phyloP scores from a whole-genome alignment of 2,113 vertebrate species.

The Sorex fumeus region DNA sequence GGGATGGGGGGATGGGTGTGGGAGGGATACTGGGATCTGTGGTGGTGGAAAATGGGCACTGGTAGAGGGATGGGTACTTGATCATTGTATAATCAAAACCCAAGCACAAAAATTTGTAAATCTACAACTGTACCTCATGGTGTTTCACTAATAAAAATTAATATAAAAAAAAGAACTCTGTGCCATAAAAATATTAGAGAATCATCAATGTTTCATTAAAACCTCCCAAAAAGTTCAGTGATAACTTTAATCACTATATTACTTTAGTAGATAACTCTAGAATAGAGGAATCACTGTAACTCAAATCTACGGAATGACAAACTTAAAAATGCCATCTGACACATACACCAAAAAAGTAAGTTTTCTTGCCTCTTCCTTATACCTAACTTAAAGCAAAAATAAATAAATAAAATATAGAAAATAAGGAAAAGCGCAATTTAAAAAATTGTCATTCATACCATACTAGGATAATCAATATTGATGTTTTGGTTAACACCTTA shows the following conservation, averaged over 20 bases:
- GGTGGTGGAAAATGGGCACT: too few relatives aligned
- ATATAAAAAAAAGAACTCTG: conserved; percentile 24
- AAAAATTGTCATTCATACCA: conserved; percentile 49
- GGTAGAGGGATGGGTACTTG: too few relatives aligned
- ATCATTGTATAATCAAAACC: too few relatives aligned
- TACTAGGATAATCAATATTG: not conserved
- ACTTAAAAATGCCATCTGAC: not conserved
- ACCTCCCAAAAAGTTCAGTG: not conserved
- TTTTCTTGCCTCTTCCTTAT: conserved; percentile 10
- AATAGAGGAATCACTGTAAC: not conserved
- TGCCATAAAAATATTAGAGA: conserved; percentile 38
- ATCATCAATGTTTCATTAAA: conserved; percentile 26
- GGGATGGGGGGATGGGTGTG: too few relatives aligned
- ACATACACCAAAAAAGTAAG: not conserved
- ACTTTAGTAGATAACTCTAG: not conserved
- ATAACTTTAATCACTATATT: not conserved
- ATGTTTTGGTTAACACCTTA: conserved; percentile 33
- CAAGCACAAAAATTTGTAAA: too few relatives aligned
- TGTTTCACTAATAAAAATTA: too few relatives aligned
- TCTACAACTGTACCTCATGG: too few relatives aligned
- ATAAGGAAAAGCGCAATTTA: conserved; percentile 15
- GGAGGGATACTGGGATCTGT: too few relatives aligned
- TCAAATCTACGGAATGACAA: not conserved
- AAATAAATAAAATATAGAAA: conserved; percentile 56
- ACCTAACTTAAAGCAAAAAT: conserved; percentile 23